Conservation (phyloP, 2,888 invertebrate genomes). For the Ochropleura plecta region DNA sequence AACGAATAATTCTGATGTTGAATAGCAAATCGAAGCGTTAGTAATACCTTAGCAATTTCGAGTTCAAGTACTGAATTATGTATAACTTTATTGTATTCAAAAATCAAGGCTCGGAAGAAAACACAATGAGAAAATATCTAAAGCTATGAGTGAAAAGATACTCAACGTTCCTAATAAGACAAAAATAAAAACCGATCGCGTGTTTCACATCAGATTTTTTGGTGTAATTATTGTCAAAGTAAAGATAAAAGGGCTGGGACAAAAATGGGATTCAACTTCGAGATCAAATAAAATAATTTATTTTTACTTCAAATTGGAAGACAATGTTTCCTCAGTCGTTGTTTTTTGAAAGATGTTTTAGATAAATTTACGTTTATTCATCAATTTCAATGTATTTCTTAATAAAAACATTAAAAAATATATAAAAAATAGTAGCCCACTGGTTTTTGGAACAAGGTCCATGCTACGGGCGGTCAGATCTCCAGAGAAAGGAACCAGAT, state of each 20-base stretch:
- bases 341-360: constrained; percentile 46
- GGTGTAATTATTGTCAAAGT: constrained; percentile 39
- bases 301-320: constrained; percentile 18
- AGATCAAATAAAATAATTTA: constrained; percentile 37
- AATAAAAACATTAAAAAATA: no score
- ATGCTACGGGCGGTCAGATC: no score
- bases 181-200: constrained; percentile 16
- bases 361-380: constrained; percentile 19
- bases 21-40: constrained; percentile 30
- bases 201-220: constrained; percentile 15
- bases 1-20: constrained; percentile 37
- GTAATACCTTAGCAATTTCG: constrained; percentile 9
- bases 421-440: no score
- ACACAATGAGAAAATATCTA: constrained; percentile 6
- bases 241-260: constrained; percentile 45
- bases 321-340: neutral
- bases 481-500: no score
- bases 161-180: constrained; percentile 14
- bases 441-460: no score
- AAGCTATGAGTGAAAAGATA: constrained; percentile 7
- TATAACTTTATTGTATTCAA: constrained; percentile 16
- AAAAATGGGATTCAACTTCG: constrained; percentile 26
- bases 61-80: constrained; percentile 18
- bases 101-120: constrained; percentile 19
- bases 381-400: no score